These are phyloP conservation scores for Hemitrygon akajei DNA, from an alignment of 2,797 vertebrate species.

Conservation along the genomic window DNA sequence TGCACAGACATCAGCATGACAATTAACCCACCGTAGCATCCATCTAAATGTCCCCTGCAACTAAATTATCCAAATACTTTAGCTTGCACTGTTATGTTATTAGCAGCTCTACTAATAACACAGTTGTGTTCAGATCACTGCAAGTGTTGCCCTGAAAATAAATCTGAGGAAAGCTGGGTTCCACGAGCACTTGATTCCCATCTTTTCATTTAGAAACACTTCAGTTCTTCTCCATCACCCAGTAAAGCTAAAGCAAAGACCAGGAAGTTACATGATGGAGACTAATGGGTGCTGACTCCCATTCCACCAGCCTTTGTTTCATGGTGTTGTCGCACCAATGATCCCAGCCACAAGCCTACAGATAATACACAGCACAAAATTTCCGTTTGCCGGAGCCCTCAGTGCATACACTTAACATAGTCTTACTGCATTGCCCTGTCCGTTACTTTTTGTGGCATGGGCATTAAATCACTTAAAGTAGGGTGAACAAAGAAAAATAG, in stretches of 20 bases:
- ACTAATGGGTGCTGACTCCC: neutral
- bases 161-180: neutral
- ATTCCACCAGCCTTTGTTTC: neutral
- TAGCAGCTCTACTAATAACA: neutral
- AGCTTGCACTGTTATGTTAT: neutral
- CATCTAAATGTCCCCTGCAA: neutral
- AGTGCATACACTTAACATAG: neutral
- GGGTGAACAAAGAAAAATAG: too few species aligned
- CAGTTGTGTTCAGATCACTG: neutral
- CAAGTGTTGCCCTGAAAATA: neutral
- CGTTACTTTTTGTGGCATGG: neutral
- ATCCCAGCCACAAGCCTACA: neutral
- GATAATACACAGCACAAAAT: neutral
- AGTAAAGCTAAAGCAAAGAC: neutral
- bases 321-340: neutral
- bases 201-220: neutral
- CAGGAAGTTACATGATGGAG: neutral
- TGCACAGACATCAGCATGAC: too few species aligned
- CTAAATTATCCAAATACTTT: neutral
- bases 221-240: neutral
- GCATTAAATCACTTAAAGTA: neutral
- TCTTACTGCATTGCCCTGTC: neutral
- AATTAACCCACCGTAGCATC: neutral
- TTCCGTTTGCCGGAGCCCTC: too few species aligned
- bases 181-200: neutral